Evolutionary conservation across 2,888 invertebrate species (phyloP).

Genomic region (Tipula vernalis): DNA sequence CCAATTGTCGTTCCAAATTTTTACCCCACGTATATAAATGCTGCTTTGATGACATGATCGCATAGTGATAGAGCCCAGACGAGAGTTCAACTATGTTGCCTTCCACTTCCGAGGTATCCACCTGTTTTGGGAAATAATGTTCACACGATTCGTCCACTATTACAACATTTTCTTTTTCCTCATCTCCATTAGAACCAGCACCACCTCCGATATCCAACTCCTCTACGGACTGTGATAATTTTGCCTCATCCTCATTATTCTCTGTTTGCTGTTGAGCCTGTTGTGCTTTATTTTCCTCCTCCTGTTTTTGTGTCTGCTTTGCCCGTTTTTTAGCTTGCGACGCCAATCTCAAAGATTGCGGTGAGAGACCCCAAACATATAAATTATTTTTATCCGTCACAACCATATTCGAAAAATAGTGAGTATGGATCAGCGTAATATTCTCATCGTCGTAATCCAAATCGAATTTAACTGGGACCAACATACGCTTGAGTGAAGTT

Average conservation of each 20-base stretch:
- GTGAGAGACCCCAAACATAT: slow-evolving; percentile 66
- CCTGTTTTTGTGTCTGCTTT: slow-evolving; percentile 39
- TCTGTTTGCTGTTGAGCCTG: slow-evolving; percentile 16
- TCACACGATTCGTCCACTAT: slow-evolving; percentile 22
- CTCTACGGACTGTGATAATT: not conserved
- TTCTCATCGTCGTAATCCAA: not conserved
- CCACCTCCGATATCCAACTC: slow-evolving; percentile 14
- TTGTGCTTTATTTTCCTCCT: slow-evolving; percentile 32
- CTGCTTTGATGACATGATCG: slow-evolving; percentile 56
- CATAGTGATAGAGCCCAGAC: slow-evolving; percentile 75
- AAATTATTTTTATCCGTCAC: slow-evolving; percentile 46
- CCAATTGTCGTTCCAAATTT: slow-evolving; percentile 82
- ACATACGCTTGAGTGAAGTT: not conserved
- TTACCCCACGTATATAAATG: slow-evolving; percentile 75
- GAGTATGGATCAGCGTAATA: not conserved
- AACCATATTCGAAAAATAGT: not conserved
- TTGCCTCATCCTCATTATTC: slow-evolving; percentile 11
- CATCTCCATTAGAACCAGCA: slow-evolving; percentile 15
- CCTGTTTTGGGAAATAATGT: slow-evolving; percentile 47
- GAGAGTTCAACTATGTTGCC: slow-evolving; percentile 39
- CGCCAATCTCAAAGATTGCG: slow-evolving; percentile 54
- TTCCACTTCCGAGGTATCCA: slow-evolving; percentile 48
- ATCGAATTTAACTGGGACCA: not conserved
- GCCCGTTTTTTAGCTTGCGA: slow-evolving; percentile 49
- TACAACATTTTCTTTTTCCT: slow-evolving; percentile 25